A percentile compares a stretch with the other conserved stretches of the same genome.
phyloP scores from a whole-genome alignment of 2,888 invertebrate species.

The Dermolepida albohirtum region DNA sequence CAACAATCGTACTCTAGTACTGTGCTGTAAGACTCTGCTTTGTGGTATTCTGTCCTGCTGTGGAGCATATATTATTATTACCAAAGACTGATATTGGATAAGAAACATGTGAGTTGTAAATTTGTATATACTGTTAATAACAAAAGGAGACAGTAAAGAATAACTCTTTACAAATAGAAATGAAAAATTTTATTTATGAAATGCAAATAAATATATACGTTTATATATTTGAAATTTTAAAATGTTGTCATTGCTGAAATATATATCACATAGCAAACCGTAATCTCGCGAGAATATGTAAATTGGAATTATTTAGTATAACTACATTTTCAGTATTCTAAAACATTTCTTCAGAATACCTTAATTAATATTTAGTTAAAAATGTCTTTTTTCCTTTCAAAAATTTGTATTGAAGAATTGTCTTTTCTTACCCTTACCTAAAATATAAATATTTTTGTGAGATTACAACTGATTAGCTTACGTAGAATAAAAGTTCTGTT shows the following conservation, averaged over 20 bases:
- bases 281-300: too few species aligned
- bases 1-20: neutral
- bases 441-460: too few species aligned
- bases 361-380: too few species aligned
- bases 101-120: constrained; percentile 48
- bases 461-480: too few species aligned
- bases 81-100: constrained; percentile 53
- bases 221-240: constrained; percentile 42
- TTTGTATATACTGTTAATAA: constrained; percentile 39
- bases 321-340: too few species aligned
- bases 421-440: too few species aligned
- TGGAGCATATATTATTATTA: constrained; percentile 33
- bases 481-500: too few species aligned
- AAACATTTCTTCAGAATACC: too few species aligned
- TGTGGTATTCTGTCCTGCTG: constrained; percentile 15
- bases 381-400: too few species aligned
- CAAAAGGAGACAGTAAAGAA: constrained; percentile 9
- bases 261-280: neutral
- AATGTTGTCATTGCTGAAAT: constrained; percentile 37
- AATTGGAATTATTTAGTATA: too few species aligned
- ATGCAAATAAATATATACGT: constrained; percentile 32
- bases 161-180: constrained; percentile 17
- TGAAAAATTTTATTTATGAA: constrained; percentile 29
- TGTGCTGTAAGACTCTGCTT: constrained; percentile 2
- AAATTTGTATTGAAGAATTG: too few species aligned